Evolutionary conservation across 2,113 vertebrate species (phyloP).

Genomic region (Neogale vison): DNA sequence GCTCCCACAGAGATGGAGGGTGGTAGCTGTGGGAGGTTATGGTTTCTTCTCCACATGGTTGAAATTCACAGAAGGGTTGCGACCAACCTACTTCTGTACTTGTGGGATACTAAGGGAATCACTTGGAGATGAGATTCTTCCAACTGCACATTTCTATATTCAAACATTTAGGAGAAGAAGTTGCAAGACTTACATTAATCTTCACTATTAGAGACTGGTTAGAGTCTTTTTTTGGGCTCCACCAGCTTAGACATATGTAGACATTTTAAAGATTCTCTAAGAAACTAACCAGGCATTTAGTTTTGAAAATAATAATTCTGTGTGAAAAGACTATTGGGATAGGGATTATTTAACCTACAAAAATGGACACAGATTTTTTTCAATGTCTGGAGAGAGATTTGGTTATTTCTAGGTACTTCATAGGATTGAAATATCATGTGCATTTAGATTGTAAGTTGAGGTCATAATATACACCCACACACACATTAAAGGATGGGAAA

Average conservation of each 20-base stretch:
- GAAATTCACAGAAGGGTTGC: not conserved
- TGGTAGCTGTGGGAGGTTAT: not conserved
- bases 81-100: not conserved
- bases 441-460: not conserved
- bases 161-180: not conserved
- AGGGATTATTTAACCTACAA: not conserved
- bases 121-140: not conserved
- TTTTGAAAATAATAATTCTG: not conserved
- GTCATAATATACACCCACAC: not conserved
- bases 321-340: not conserved
- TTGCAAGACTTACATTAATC: not conserved
- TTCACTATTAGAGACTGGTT: not conserved
- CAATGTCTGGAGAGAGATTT: not conserved
- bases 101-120: not conserved
- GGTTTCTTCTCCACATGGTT: slow-evolving; percentile 20
- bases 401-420: not conserved
- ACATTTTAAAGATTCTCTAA: not conserved
- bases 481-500: not conserved
- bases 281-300: not conserved
- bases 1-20: not conserved
- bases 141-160: not conserved
- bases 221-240: not conserved
- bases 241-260: not conserved
- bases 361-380: not conserved
- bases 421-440: not conserved